A percentile compares a stretch with the other conserved stretches of the same genome.
These are phyloP conservation scores for Valencia hispanica DNA, from an alignment of 2,797 vertebrate species.

Conservation along the genomic window DNA sequence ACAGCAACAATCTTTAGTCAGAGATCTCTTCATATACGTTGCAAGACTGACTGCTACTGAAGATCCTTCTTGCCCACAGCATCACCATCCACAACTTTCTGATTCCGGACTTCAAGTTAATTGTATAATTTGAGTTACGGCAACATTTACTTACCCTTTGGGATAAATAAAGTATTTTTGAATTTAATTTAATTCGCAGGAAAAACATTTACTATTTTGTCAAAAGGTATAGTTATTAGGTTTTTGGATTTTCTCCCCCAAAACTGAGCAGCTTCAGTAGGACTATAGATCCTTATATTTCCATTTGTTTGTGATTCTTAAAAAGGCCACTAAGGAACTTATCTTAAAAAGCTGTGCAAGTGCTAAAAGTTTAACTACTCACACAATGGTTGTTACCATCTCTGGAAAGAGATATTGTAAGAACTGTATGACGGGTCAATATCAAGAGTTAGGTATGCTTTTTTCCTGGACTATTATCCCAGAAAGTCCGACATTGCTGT, in stretches of 20 bases:
- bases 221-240: background rate
- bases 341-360: slow-evolving; percentile 5
- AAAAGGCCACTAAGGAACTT: background rate
- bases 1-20: background rate
- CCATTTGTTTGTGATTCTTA: background rate
- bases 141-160: too few relatives aligned
- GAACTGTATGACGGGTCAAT: slow-evolving; percentile 12
- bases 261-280: too few relatives aligned
- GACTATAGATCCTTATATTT: background rate
- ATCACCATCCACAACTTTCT: background rate
- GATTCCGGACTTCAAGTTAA: background rate
- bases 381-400: slow-evolving; percentile 16
- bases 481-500: slow-evolving; percentile 18
- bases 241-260: too few relatives aligned
- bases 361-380: slow-evolving; percentile 13
- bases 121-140: background rate
- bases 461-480: slow-evolving; percentile 22
- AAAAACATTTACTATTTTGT: background rate
- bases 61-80: background rate
- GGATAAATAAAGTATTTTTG: background rate
- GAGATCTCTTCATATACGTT: background rate
- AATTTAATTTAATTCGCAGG: background rate
- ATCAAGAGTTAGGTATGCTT: slow-evolving; percentile 12
- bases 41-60: background rate
- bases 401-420: slow-evolving; percentile 12